These are phyloP conservation scores for Tipula unca DNA, from an alignment of 2,888 invertebrate species.

Conservation along the genomic window DNA sequence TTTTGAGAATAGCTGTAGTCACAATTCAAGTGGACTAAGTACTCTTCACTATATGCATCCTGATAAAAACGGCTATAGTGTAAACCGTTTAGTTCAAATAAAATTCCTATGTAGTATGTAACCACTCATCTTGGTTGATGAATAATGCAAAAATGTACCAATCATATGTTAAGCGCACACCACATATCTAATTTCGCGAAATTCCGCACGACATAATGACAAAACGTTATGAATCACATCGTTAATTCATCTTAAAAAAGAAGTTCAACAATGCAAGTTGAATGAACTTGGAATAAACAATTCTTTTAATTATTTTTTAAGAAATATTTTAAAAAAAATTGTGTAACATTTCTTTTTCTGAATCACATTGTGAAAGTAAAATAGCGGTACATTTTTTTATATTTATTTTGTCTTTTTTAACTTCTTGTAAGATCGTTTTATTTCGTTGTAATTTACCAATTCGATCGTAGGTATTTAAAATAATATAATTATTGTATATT, in stretches of 20 bases:
- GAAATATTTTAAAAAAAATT: neutral
- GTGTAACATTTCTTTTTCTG: slow-evolving; percentile 14
- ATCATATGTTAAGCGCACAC: neutral
- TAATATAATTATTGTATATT: neutral
- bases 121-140: neutral
- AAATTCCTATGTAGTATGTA: no score
- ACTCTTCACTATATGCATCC: no score
- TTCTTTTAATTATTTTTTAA: neutral
- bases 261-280: neutral
- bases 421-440: neutral
- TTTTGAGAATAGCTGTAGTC: no score
- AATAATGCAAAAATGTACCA: neutral
- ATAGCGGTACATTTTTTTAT: neutral
- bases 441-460: neutral
- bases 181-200: neutral
- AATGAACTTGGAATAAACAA: neutral
- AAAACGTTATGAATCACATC: neutral
- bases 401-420: neutral
- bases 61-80: no score
- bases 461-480: neutral
- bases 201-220: neutral
- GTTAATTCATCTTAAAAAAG: neutral
- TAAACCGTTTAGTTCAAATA: no score
- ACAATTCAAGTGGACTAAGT: no score
- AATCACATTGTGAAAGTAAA: neutral